phyloP scores from a whole-genome alignment of 1,140 invertebrate species.

The Drosophila biarmipes region DNA sequence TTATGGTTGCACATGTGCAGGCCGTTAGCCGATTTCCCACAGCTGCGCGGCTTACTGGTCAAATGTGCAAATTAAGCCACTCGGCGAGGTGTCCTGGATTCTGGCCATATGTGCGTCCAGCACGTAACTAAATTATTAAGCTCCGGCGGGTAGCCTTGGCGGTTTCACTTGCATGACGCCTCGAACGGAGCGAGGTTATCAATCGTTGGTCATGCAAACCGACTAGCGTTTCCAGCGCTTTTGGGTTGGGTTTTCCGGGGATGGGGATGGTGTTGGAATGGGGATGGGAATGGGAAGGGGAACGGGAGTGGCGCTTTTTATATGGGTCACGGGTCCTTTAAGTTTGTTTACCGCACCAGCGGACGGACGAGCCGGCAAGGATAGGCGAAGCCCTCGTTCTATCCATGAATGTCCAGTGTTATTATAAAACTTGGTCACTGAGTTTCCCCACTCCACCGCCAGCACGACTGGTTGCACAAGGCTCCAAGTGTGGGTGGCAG shows the following conservation, averaged over 20 bases:
- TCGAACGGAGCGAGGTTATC: slow-evolving; percentile 45
- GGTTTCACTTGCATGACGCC: slow-evolving; percentile 28
- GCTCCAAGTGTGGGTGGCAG: neutral
- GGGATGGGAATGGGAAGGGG: slow-evolving; percentile 4
- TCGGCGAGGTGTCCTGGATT: slow-evolving; percentile 22
- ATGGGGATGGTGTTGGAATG: neutral
- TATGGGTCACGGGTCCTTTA: slow-evolving; percentile 67
- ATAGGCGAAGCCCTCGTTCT: slow-evolving; percentile 10
- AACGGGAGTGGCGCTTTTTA: slow-evolving; percentile 36
- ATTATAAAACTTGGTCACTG: slow-evolving; percentile 63
- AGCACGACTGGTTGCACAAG: slow-evolving; percentile 45
- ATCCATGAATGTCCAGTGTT: slow-evolving; percentile 27
- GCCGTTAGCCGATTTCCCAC: slow-evolving; percentile 35
- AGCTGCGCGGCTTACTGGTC: slow-evolving; percentile 10
- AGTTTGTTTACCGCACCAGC: slow-evolving; percentile 70
- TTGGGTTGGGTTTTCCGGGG: slow-evolving; percentile 26
- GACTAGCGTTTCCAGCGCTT: slow-evolving; percentile 24
- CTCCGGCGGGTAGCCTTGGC: slow-evolving; percentile 44
- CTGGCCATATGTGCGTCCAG: slow-evolving; percentile 54
- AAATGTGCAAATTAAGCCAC: slow-evolving; percentile 27
- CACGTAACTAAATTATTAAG: slow-evolving; percentile 67
- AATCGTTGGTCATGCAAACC: slow-evolving; percentile 69
- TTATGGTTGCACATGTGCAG: slow-evolving; percentile 30
- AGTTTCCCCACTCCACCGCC: slow-evolving; percentile 28
- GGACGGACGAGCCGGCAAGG: neutral